These are phyloP conservation scores for Hermaeophaga mercurialis DNA, from an alignment of 2,888 invertebrate genomes.

Conservation along the genomic window DNA sequence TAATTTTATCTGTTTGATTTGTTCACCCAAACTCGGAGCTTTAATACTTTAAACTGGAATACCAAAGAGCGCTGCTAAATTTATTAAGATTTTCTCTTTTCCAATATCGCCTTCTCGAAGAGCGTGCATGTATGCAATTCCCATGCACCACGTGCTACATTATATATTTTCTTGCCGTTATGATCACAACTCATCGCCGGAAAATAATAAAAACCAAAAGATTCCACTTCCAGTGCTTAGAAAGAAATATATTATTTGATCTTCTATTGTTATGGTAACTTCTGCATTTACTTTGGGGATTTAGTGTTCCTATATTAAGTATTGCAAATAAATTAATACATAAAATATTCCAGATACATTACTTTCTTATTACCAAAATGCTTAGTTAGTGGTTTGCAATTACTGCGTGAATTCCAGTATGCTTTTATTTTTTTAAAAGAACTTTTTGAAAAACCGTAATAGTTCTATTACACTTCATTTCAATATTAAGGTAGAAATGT, in stretches of 20 bases:
- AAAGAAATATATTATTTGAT: constrained; percentile 13
- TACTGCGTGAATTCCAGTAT: too few species aligned
- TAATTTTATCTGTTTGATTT: neutral
- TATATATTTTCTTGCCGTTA: constrained; percentile 44
- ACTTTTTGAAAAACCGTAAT: too few species aligned
- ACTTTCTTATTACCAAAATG: too few species aligned
- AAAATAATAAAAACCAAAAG: constrained; percentile 10
- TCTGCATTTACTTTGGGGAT: constrained; percentile 4
- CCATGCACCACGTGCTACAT: constrained; percentile 43
- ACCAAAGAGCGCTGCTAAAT: constrained; percentile 7
- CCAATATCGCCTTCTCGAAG: constrained; percentile 39
- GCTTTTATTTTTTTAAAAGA: too few species aligned
- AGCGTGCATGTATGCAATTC: constrained; percentile 40
- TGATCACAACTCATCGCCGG: constrained; percentile 40
- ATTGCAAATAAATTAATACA: too few species aligned
- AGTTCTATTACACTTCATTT: too few species aligned
- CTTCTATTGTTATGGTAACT: constrained; percentile 5
- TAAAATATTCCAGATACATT: too few species aligned
- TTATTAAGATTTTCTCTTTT: constrained; percentile 40
- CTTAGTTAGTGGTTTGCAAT: too few species aligned
- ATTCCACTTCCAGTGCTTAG: constrained; percentile 7
- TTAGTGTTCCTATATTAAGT: constrained; percentile 7
- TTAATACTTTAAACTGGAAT: constrained; percentile 1
- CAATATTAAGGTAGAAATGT: too few species aligned
- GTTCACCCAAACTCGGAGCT: neutral